These are phyloP conservation scores for Papilio gigon DNA, from an alignment of 2,888 invertebrate genomes.

Conservation along the genomic window DNA sequence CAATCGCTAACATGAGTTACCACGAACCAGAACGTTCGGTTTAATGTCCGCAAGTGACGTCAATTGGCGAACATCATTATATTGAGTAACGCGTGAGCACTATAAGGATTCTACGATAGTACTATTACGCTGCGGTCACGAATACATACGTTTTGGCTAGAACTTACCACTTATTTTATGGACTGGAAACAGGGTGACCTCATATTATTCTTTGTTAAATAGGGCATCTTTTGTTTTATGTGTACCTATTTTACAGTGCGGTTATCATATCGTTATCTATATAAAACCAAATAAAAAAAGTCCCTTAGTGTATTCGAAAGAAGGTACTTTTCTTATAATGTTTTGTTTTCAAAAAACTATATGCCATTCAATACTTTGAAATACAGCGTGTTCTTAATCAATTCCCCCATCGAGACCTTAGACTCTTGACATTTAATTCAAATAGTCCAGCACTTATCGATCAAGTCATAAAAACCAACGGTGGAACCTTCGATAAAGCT, in stretches of 20 bases:
- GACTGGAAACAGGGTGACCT: background rate
- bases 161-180: background rate
- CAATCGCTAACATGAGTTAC: conserved; percentile 38
- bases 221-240: background rate
- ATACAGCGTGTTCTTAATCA: background rate
- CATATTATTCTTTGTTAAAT: background rate
- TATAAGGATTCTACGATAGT: conserved; percentile 30
- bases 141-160: background rate
- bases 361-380: background rate
- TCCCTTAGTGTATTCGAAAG: too few species aligned
- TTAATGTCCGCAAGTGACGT: conserved; percentile 51
- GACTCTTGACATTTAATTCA: conserved; percentile 27
- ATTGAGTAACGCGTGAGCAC: conserved; percentile 45
- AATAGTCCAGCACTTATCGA: conserved; percentile 5
- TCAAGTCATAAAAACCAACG: conserved; percentile 14
- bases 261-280: too few species aligned
- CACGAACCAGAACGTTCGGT: conserved; percentile 44
- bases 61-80: conserved; percentile 49
- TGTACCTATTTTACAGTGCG: background rate
- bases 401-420: too few species aligned
- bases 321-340: too few species aligned
- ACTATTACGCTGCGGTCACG: conserved; percentile 22
- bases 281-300: too few species aligned
- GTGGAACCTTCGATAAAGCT: conserved; percentile 38
- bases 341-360: too few species aligned